phyloP scores from a whole-genome alignment of 2,113 vertebrate genomes.

The Tursiops truncatus region DNA sequence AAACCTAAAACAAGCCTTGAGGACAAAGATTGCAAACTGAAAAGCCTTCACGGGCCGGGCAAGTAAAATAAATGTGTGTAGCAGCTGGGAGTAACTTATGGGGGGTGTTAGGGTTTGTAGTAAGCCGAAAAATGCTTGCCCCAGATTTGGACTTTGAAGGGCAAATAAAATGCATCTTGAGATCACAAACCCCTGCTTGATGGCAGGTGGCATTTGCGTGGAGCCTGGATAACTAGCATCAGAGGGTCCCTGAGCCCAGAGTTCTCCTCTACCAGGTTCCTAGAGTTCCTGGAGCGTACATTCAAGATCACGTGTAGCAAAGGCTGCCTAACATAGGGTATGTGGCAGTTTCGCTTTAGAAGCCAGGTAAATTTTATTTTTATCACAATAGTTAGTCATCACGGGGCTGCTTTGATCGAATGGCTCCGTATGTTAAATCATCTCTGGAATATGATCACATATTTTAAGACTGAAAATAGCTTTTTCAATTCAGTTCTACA shows the following conservation, averaged over 20 bases:
- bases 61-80: neutral
- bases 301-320: neutral
- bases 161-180: neutral
- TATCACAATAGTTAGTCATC: neutral
- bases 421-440: neutral
- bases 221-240: neutral
- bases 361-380: neutral
- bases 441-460: neutral
- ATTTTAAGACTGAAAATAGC: neutral
- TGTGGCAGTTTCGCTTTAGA: neutral
- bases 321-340: neutral
- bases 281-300: neutral
- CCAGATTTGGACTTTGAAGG: neutral
- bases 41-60: neutral
- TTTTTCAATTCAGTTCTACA: neutral
- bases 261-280: neutral
- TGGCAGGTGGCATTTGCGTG: neutral
- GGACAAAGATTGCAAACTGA: neutral
- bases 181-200: neutral
- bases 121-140: neutral
- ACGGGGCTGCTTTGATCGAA: neutral
- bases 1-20: neutral
- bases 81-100: neutral
- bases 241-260: neutral
- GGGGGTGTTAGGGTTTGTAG: neutral